Base-by-base conservation (phyloP, 2,888 invertebrate genomes). In the Halictus quadricinctus region DNA sequence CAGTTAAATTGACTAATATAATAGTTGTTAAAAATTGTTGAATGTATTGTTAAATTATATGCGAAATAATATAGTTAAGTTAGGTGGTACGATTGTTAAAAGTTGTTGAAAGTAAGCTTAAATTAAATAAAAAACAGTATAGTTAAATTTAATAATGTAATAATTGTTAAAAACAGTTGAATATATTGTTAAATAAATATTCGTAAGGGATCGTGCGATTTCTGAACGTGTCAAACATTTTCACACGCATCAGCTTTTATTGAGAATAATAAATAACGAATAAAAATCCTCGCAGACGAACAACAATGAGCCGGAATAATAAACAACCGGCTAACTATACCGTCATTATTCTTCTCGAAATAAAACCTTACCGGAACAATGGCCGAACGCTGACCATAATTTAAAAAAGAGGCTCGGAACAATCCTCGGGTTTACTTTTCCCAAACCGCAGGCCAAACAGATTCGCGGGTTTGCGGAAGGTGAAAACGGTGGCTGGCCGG, bases 381-480 rank as follows among this genome's bases (percentile, higher is more conserved):
- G 54, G 54, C 7, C 54, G 54, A 25, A 13, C 25, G 60, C 5
- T 60, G 25, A 25, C 60, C n/a, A n/a, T 12, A 18, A 18, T 66
- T 66, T 18, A 80, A 74, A 25, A 54, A 50, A 72, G 29, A 36
- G 54, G 54, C 8, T 21, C 50, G 2, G 15, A 72, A 25, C 25
- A 36, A 46, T 36, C 43, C 58, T 54, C 6, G n/a, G 72, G 86
- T 94, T 94, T 94, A 87, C 91, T 90, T 94, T 94, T 94, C 94
- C 94, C 94, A 94, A 94, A 92, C 92, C 85, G 83, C 89, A 91
- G 87, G 90, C 88, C 90, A 93, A 93, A 93, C 90, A 91, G 91
- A 93, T 92, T 91, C 91, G 89, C 87, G 92, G 91, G 90, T 18
- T 36, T 60, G 87, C 88, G 89, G 81, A 91, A 73, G 84, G 83